These are phyloP conservation scores for Ericerus pela DNA, from an alignment of 1,140 invertebrate species.

Conservation along the genomic window DNA sequence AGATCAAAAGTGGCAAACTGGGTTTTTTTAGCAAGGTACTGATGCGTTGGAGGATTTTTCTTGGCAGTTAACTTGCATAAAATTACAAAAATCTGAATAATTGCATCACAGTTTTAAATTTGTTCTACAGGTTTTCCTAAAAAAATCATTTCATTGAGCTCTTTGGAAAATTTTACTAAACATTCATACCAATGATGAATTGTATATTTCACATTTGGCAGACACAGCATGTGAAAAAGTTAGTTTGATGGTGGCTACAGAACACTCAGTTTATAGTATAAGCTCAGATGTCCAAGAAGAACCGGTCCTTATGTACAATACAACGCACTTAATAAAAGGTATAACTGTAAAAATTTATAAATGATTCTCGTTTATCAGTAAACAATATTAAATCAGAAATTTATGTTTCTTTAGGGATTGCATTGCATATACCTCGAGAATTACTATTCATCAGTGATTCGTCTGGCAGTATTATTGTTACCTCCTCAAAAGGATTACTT, in stretches of 20 bases:
- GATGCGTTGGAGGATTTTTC: no score
- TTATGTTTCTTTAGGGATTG: slow-evolving; percentile 54
- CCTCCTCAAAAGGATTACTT: slow-evolving; percentile 31
- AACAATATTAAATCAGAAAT: no score
- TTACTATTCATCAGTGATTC: slow-evolving; percentile 61
- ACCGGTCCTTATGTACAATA: slow-evolving; percentile 39
- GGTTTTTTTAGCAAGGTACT: no score
- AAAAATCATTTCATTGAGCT: no score
- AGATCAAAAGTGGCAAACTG: no score
- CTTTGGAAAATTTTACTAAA: background rate
- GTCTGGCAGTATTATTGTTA: slow-evolving; percentile 41
- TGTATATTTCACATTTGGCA: slow-evolving; percentile 23
- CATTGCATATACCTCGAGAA: slow-evolving; percentile 50
- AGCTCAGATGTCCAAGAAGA: slow-evolving; percentile 49
- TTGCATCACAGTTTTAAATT: no score
- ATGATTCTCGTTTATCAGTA: background rate
- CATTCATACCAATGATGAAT: background rate
- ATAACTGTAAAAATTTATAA: slow-evolving; percentile 11
- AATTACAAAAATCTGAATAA: no score
- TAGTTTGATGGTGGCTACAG: slow-evolving; percentile 51
- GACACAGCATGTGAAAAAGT: slow-evolving; percentile 44
- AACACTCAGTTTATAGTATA: slow-evolving; percentile 50
- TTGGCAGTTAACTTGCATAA: no score
- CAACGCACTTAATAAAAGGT: slow-evolving; percentile 30
- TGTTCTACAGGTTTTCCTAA: no score